These are phyloP conservation scores for Hipposideros armiger DNA, from an alignment of 2,113 vertebrate species.

Conservation along the genomic window DNA sequence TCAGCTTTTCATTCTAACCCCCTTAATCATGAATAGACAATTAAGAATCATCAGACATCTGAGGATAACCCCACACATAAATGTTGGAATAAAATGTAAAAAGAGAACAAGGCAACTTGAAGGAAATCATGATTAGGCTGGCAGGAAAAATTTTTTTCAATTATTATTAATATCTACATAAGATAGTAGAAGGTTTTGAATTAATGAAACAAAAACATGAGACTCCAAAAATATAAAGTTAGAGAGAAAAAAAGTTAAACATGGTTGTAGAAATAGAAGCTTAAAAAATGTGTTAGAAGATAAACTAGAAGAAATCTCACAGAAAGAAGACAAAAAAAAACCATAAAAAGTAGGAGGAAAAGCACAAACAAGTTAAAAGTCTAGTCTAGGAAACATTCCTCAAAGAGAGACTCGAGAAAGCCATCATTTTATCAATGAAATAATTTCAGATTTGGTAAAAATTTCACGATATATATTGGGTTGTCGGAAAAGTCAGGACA, in stretches of 20 bases:
- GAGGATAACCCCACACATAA: background rate
- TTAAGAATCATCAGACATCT: background rate
- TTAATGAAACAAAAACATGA: background rate
- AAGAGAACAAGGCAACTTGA: background rate
- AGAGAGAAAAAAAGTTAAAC: background rate
- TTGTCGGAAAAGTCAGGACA: too few relatives aligned
- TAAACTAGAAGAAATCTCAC: background rate
- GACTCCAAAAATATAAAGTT: background rate
- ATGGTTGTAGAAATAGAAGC: background rate
- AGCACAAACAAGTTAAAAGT: background rate
- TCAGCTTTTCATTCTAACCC: background rate
- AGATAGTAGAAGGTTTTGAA: background rate
- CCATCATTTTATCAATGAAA: slow-evolving; percentile 23
- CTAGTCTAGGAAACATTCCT: background rate
- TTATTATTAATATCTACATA: background rate
- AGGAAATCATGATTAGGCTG: background rate
- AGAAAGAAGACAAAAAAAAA: background rate
- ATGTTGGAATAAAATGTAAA: background rate
- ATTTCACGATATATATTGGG: background rate
- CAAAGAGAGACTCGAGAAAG: background rate
- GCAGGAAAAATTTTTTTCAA: background rate
- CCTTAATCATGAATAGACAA: background rate
- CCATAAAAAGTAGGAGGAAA: background rate
- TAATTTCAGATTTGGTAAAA: slow-evolving; percentile 19
- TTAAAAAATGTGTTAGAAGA: background rate